Evolutionary conservation across 2,113 vertebrate genomes (phyloP), one percentile per base, ranked within the genome.

Genomic region (Cryptotis parvus): DNA sequence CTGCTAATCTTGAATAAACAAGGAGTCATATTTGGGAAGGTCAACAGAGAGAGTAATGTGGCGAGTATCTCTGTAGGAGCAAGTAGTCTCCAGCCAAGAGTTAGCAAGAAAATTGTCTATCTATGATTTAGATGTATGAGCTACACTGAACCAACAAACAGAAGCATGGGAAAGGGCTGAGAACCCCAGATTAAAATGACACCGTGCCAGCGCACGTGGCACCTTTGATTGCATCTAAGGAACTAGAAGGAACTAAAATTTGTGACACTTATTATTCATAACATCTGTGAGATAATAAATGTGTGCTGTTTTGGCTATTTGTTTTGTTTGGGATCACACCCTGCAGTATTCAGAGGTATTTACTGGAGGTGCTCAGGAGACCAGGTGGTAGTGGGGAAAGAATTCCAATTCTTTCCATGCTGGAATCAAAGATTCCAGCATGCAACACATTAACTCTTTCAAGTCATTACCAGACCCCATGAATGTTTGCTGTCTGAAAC

Each of bases 1-100:
- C 22, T 65, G 22, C 52, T 61, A 39, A 73, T 7, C 39, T 84
- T 85, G 39, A 89, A 85, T 58, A 89, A 89, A 74, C 45, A 75
- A 94, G 31, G 6, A 84, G 26, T 26, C 29, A 45, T 27, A 43
- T 35, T 9, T 74, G n/a, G 58, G 45, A 49, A 73, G 68, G 49
- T n/a, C 39, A 35, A 26, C 49, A 33, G 41, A 84, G 29, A 20
- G 18, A 41, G 52, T 72, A 52, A 77, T 6, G 26, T 20, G 61
- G 58, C 37, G 89, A 41, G 18, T 75, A 79, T 4, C 31, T 78
- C 65, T 78, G 52, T 70, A 87, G 26, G 49, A 76, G 33, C 81
- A 75, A 24, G 76, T 63, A 65, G 49, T 65, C 75, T 78, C 41
- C 31, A n/a, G 29, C 24, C 72, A 87, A 87, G 1, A 80, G 45